Conservation (phyloP, 2,797 vertebrate species). For the Melanotaenia maccullochi region DNA sequence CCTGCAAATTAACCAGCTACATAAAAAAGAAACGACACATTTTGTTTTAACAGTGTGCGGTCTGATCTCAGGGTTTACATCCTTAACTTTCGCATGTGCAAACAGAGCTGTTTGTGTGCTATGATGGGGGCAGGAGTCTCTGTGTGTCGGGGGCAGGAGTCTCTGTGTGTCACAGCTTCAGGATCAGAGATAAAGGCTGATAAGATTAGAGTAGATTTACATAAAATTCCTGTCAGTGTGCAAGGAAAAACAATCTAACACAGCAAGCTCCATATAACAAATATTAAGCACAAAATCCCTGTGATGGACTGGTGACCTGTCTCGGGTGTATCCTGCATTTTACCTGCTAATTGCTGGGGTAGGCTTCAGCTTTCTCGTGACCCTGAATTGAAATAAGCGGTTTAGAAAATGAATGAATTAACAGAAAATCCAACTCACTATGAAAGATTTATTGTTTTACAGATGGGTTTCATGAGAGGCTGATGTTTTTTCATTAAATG, state of each 20-base stretch:
- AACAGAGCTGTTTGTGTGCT: not conserved
- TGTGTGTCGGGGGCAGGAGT: not conserved
- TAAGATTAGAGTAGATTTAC: constrained; percentile 1
- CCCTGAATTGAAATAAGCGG: too few relatives aligned
- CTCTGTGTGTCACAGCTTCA: not conserved
- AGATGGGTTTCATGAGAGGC: too few relatives aligned
- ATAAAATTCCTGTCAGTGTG: not conserved
- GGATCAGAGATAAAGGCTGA: constrained; percentile 23
- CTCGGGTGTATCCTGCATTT: too few relatives aligned
- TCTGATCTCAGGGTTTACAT: not conserved
- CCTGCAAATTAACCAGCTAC: constrained; percentile 1
- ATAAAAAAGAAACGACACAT: not conserved
- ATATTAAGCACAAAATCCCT: not conserved
- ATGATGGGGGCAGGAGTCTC: not conserved
- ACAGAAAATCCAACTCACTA: not conserved
- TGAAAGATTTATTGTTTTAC: not conserved
- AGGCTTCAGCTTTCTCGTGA: too few relatives aligned
- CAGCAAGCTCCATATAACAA: not conserved
- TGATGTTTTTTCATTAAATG: not conserved
- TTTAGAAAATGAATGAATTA: too few relatives aligned
- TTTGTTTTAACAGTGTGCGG: not conserved
- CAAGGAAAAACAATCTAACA: too few relatives aligned
- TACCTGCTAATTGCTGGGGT: too few relatives aligned
- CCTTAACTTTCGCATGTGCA: not conserved
- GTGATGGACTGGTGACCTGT: too few relatives aligned